These are phyloP conservation scores for Bactericera cockerelli DNA, from an alignment of 1,140 invertebrate species.

Conservation along the genomic window DNA sequence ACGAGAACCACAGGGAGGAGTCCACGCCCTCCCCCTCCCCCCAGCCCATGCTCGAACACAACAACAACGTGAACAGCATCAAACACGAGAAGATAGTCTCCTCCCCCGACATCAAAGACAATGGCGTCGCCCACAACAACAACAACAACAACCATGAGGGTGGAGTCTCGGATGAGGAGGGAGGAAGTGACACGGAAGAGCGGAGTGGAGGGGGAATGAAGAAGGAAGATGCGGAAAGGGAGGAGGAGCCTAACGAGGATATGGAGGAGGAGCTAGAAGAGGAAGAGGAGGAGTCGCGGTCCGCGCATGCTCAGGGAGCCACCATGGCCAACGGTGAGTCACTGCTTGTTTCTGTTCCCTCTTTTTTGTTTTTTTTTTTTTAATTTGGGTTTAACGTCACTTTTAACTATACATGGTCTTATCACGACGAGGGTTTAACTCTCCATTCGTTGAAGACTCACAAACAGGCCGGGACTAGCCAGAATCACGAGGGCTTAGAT, in stretches of 20 bases:
- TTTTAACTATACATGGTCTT: too few relatives aligned
- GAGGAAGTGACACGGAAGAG: not conserved
- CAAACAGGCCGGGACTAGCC: too few relatives aligned
- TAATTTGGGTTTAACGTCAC: too few relatives aligned
- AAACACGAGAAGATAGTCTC: not conserved
- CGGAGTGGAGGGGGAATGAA: not conserved
- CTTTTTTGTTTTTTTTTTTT: too few relatives aligned
- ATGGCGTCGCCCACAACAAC: too few relatives aligned
- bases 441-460: too few relatives aligned
- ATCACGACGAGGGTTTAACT: too few relatives aligned
- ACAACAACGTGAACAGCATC: not conserved
- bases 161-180: not conserved
- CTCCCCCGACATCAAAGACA: not conserved
- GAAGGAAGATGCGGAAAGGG: not conserved
- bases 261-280: not conserved
- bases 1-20: not conserved
- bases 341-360: too few relatives aligned
- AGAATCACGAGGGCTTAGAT: too few relatives aligned
- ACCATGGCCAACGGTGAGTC: slow-evolving; percentile 6
- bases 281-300: not conserved
- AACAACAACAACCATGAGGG: not conserved
- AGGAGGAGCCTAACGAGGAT: not conserved
- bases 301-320: not conserved
- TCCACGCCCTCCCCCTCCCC: not conserved
- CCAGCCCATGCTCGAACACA: not conserved